A percentile compares a stretch with the other conserved stretches of the same genome.
Conservation (phyloP, 2,888 invertebrate genomes). For the Zygogramma bicolorata region DNA sequence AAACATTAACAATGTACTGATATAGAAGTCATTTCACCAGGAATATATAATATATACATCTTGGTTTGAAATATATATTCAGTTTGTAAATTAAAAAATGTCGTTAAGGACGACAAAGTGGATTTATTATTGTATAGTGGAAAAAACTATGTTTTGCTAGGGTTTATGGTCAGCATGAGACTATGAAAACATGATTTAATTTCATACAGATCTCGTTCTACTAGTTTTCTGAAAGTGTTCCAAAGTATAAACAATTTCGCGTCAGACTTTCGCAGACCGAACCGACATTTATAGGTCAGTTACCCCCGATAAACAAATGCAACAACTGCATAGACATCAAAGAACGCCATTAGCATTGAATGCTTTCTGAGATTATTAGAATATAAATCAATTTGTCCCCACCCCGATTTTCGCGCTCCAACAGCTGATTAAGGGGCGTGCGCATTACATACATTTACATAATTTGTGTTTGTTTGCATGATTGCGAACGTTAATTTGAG, state of each 20-base stretch:
- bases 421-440: constrained; percentile 38
- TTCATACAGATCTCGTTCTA: too few species aligned
- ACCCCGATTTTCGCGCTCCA: background rate
- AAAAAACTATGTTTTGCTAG: too few species aligned
- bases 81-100: too few species aligned
- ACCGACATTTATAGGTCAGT: constrained; percentile 11
- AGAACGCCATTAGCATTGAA: constrained; percentile 27
- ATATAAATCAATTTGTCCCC: constrained; percentile 33
- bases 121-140: too few species aligned
- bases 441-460: constrained; percentile 32
- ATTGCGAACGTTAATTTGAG: background rate
- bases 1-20: too few species aligned
- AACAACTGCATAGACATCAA: constrained; percentile 4
- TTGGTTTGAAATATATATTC: too few species aligned
- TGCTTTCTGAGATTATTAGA: constrained; percentile 11
- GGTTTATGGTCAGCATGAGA: too few species aligned
- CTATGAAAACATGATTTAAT: too few species aligned
- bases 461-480: constrained; percentile 10
- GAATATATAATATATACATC: too few species aligned
- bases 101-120: too few species aligned
- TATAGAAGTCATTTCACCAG: too few species aligned
- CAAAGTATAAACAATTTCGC: background rate
- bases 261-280: background rate
- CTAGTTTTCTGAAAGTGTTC: too few species aligned
- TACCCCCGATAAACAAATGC: constrained; percentile 6